These are phyloP conservation scores for Sinopyrophorus schimmeli DNA, from an alignment of 2,888 invertebrate species.

Conservation along the genomic window DNA sequence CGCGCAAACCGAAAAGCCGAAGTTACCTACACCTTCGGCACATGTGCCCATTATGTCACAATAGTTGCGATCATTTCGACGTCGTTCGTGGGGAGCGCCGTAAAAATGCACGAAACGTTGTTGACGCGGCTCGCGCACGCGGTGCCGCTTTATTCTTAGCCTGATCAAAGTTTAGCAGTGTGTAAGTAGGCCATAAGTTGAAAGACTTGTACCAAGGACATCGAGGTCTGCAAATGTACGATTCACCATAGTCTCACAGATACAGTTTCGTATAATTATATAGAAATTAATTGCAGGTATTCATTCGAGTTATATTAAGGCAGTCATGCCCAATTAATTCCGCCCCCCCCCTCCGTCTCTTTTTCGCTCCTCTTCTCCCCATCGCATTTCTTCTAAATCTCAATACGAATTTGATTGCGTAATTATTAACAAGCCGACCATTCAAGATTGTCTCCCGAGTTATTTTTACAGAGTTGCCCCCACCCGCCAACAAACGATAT, in stretches of 20 bases:
- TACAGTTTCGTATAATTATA: constrained; percentile 43
- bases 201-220: constrained; percentile 77
- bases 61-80: constrained; percentile 39
- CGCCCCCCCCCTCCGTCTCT: too few species aligned
- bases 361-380: too few species aligned
- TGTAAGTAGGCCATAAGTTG: constrained; percentile 58
- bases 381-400: too few species aligned
- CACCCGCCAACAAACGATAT: too few species aligned
- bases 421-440: too few species aligned
- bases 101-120: constrained; percentile 37
- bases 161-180: constrained; percentile 40
- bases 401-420: too few species aligned
- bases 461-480: too few species aligned
- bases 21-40: too few species aligned
- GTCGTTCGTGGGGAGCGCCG: constrained; percentile 40
- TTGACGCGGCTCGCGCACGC: constrained; percentile 26
- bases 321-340: constrained; percentile 28
- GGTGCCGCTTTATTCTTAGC: constrained; percentile 44
- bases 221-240: constrained; percentile 59
- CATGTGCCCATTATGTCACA: constrained; percentile 49
- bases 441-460: too few species aligned
- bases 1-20: too few species aligned
- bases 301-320: constrained; percentile 37
- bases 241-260: constrained; percentile 49
- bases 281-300: constrained; percentile 42